phyloP scores from a whole-genome alignment of 2,888 invertebrate genomes.

The Drepanosiphum platanoidis region DNA sequence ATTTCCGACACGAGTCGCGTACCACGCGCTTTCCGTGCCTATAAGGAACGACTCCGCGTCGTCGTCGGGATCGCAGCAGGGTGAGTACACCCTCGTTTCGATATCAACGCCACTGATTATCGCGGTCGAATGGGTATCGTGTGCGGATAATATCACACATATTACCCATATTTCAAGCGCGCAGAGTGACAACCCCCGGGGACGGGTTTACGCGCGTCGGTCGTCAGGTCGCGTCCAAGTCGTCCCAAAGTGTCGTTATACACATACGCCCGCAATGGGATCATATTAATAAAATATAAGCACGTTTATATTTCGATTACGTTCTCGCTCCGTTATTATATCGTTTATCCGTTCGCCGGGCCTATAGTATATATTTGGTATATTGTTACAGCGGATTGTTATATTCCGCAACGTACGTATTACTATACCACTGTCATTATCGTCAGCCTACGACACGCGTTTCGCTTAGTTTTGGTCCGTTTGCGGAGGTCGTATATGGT shows the following conservation, averaged over 20 bases:
- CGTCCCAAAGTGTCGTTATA: conserved; percentile 18
- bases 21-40: no score
- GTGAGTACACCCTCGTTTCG: no score
- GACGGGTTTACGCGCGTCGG: background rate
- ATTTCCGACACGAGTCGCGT: no score
- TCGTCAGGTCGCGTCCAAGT: background rate
- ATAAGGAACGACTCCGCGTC: no score
- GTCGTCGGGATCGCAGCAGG: no score
- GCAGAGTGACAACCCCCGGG: background rate
- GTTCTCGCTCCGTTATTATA: background rate
- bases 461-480: background rate
- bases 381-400: background rate
- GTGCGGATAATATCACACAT: no score
- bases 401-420: background rate
- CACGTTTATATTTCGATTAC: background rate
- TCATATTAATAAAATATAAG: background rate
- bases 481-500: background rate
- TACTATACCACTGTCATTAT: background rate
- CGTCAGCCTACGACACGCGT: background rate
- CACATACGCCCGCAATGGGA: background rate
- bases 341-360: background rate
- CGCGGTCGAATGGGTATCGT: no score
- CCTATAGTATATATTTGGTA: background rate
- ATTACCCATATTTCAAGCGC: background rate
- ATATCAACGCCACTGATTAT: no score